Base-by-base conservation (phyloP, 2,797 vertebrate genomes). In the Halcyon badia region DNA sequence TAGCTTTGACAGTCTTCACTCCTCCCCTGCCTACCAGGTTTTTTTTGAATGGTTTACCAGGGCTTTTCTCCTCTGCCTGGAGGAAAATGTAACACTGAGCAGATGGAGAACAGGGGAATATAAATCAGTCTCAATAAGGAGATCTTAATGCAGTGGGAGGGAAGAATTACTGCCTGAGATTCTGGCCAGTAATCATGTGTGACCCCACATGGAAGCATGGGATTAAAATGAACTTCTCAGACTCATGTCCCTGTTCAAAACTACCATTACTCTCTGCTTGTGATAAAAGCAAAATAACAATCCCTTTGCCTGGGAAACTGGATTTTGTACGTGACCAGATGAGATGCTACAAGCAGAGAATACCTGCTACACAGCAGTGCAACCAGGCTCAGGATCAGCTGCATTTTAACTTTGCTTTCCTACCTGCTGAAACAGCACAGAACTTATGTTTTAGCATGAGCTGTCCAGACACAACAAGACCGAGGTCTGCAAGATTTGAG, bases 81-180 rank as follows among this genome's bases (percentile, higher is more conserved):
- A 72, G 0, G 4, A 52, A 89, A 89, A 85, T 58, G 44, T 82
- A 90, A 82, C 91, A 73, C 16, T 0, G 26, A 94, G 66, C 93
- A 96, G 88, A 92, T 85, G 83, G 91, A 93, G 80, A 92, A 26
- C 33, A 90, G 37, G 30, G 87, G 75, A 52, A 26, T 51, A 82
- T 87, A 81, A 73, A 82, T 79, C 62, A 79, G 64, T 44, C 41
- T 87, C 73, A 77, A 35, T 39, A 79, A 88, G 51, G 80, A 87
- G 83, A 62, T 31, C 1, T 17, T 58, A 84, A 87, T 35, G 49
- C 80, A 83, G 85, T 2, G 35, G 77, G 65, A 83, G 37, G 73
- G 61, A 42, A 87, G 51, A 86, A 57, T n/a, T 86, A 88, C 76
- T 91, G 82, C 85, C 79, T 16, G 52, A 0, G 0, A 16, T 30